phyloP scores from a whole-genome alignment of 37 sponge, comb jelly and placozoan species.

The Haliclona indistincta region DNA sequence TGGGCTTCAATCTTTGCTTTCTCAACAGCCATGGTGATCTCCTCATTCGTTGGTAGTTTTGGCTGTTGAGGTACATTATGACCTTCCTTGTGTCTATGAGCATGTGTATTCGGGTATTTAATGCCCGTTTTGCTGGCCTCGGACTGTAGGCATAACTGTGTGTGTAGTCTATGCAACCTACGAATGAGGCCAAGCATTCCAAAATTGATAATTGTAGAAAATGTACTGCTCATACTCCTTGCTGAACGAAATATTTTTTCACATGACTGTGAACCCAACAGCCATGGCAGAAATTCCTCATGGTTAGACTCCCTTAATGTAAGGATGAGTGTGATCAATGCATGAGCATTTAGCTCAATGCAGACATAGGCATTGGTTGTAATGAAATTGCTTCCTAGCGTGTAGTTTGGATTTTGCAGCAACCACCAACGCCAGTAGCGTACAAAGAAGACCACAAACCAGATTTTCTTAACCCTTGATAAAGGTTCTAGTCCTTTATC shows the following conservation, averaged over 20 bases:
- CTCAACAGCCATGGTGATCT: conserved; percentile 15
- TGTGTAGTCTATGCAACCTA: conserved; percentile 50
- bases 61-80: not conserved
- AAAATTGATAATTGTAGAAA: conserved; percentile 61
- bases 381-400: conserved; percentile 6
- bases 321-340: not conserved
- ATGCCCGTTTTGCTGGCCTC: conserved; percentile 23
- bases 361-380: conserved; percentile 9
- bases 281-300: conserved; percentile 48
- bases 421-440: conserved; percentile 23
- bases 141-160: conserved; percentile 31
- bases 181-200: conserved; percentile 55
- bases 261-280: conserved; percentile 64
- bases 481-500: not conserved
- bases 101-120: conserved; percentile 19
- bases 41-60: not conserved
- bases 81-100: conserved; percentile 26
- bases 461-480: not conserved
- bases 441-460: conserved; percentile 22
- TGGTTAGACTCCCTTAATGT: not conserved
- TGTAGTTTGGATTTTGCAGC: not conserved
- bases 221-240: conserved; percentile 49
- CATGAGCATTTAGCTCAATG: conserved; percentile 30
- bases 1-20: conserved; percentile 20
- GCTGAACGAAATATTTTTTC: conserved; percentile 52